Evolutionary conservation across 2,888 invertebrate genomes (phyloP).

Genomic region (Magallana nippona): DNA sequence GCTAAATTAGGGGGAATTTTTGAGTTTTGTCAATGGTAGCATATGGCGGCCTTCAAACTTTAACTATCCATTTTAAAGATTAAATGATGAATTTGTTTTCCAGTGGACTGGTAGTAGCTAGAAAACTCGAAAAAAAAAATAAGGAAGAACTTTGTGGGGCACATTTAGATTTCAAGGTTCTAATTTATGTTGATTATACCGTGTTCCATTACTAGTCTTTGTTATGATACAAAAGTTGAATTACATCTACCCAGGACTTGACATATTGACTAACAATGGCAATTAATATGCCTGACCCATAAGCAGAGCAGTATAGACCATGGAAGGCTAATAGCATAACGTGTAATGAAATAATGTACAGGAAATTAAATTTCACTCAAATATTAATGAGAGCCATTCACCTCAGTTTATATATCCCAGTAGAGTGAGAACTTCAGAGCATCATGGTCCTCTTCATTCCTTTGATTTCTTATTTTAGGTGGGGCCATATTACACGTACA

Average conservation of each 20-base stretch:
- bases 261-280: no score
- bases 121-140: neutral
- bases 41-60: neutral
- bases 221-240: no score
- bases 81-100: neutral
- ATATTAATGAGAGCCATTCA: neutral
- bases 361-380: constrained; percentile 11
- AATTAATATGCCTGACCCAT: no score
- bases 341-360: neutral
- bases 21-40: constrained; percentile 8
- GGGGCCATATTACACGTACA: neutral
- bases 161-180: no score
- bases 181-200: no score
- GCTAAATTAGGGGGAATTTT: neutral
- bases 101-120: neutral
- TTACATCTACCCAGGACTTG: no score
- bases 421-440: neutral
- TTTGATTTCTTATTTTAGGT: neutral
- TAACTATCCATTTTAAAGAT: neutral
- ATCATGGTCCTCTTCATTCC: neutral
- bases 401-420: neutral
- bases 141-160: no score
- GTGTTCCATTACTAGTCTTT: no score
- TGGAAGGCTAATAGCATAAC: no score
- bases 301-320: no score